Percentiles rank a stretch among this genome's conserved stretches.
Conservation (phyloP, 35 echinoderm and acorn worm genomes). For the Apostichopus californicus region DNA sequence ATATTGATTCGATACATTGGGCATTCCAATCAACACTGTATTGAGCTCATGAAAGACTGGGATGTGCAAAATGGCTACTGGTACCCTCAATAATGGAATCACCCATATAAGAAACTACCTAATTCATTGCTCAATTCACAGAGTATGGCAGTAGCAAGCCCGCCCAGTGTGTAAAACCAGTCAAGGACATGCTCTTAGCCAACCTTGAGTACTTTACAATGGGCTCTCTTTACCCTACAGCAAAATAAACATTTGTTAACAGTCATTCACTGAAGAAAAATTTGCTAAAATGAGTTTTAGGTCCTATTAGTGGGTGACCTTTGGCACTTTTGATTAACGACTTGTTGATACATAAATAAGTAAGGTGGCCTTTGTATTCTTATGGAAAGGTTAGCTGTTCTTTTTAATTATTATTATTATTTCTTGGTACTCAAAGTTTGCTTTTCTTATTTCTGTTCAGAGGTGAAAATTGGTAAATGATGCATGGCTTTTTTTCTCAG, state of each 20-base stretch:
- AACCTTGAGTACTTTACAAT: neutral
- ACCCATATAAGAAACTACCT: too few species aligned
- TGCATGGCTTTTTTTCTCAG: neutral
- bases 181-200: neutral
- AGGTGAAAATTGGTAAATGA: neutral
- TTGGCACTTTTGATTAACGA: conserved; percentile 19
- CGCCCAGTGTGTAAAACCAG: neutral
- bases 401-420: neutral
- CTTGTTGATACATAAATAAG: conserved; percentile 42
- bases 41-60: too few species aligned
- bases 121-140: too few species aligned
- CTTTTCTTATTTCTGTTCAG: neutral
- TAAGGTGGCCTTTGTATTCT: conserved; percentile 11
- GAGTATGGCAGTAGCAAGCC: too few species aligned
- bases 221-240: neutral
- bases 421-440: neutral
- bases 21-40: too few species aligned
- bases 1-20: too few species aligned
- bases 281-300: neutral
- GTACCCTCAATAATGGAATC: too few species aligned
- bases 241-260: neutral
- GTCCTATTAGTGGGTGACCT: conserved; percentile 19
- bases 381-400: neutral
- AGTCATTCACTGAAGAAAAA: neutral
- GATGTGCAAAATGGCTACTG: too few species aligned